These are phyloP conservation scores for Cydia strobilella DNA, from an alignment of 1,140 invertebrate genomes.

Conservation along the genomic window DNA sequence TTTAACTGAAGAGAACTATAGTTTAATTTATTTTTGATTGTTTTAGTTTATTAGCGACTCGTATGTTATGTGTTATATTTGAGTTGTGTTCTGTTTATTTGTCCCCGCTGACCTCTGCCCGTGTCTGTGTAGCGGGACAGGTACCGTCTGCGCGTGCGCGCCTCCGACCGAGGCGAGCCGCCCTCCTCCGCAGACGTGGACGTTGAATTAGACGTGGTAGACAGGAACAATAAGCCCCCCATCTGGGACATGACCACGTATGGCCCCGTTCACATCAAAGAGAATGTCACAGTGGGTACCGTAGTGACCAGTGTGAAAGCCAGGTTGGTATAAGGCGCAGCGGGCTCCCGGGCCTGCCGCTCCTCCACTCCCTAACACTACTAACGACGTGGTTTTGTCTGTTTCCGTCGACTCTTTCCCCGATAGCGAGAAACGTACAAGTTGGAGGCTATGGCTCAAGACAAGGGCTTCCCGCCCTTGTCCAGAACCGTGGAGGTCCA, in stretches of 20 bases:
- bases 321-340: slow-evolving; percentile 92
- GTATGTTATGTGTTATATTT: slow-evolving; percentile 77
- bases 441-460: slow-evolving; percentile 97
- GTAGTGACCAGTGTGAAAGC: slow-evolving; percentile 97
- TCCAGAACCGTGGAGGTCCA: slow-evolving; percentile 97
- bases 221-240: slow-evolving; percentile 98
- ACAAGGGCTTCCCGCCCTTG: slow-evolving; percentile 96
- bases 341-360: slow-evolving; percentile 72
- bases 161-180: slow-evolving; percentile 93
- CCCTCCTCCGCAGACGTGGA: slow-evolving; percentile 95
- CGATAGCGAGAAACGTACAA: slow-evolving; percentile 97
- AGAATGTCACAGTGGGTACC: slow-evolving; percentile 98
- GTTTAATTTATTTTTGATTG: slow-evolving; percentile 65
- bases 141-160: slow-evolving; percentile 95
- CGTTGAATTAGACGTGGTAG: slow-evolving; percentile 98
- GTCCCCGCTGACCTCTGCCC: slow-evolving; percentile 80
- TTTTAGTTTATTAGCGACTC: slow-evolving; percentile 75
- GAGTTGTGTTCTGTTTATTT: slow-evolving; percentile 80
- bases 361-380: slow-evolving; percentile 79
- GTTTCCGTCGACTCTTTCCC: slow-evolving; percentile 83
- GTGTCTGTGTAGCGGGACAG: slow-evolving; percentile 93
- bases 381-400: slow-evolving; percentile 85
- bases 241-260: slow-evolving; percentile 96
- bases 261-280: slow-evolving; percentile 97
- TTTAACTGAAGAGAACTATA: slow-evolving; percentile 57